Base-by-base conservation (phyloP, 2,888 invertebrate species). In the Dorcus parallelipipedus region DNA sequence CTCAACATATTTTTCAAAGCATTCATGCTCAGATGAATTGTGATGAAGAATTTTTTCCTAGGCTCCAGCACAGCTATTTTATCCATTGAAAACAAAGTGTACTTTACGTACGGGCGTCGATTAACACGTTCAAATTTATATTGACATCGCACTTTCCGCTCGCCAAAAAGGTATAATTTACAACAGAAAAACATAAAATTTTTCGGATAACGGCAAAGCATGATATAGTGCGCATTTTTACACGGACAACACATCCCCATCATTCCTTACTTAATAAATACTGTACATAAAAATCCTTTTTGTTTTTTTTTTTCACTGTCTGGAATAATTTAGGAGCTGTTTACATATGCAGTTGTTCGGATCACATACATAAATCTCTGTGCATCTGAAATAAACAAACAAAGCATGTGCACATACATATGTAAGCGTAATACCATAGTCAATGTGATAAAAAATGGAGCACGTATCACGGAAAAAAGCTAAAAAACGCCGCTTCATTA, bases 361-460 rank as follows among this genome's bases (percentile, higher is more conserved):
- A 40, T 53, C 52, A 56, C 49, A 56, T 60, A 57, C 64, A 66
- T 66, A 66, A 66, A 66, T 66, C 60, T 58, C 60, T 47, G 52
- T 58, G 54, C 60, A 60, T 60, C 66, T 64, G 62, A 60, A 64
- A 63, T 58, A 66, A 64, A 63, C 66, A 66, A 61, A 64, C 66
- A 64, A 63, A 64, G 64, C 64, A 60, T 62, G 62, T 58, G 60
- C 55, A 63, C 70, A 70, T 71, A 71, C 71, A 71, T 71, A 73
- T 71, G 71, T 71, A 71, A 54, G 70, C 70, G 70, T 68, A 73
- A 69, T 69, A 67, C 71, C 67, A 68, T 66, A 69, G 66, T 69
- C 68, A 69, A 69, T 67, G 69, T 72, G 73, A 72, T 71, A 73
- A 73, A 67, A 75, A 75, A 74, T 72, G 69, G 71, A 70, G 71